phyloP scores from a whole-genome alignment of 2,888 invertebrate genomes.

The Trichacis sp. region DNA sequence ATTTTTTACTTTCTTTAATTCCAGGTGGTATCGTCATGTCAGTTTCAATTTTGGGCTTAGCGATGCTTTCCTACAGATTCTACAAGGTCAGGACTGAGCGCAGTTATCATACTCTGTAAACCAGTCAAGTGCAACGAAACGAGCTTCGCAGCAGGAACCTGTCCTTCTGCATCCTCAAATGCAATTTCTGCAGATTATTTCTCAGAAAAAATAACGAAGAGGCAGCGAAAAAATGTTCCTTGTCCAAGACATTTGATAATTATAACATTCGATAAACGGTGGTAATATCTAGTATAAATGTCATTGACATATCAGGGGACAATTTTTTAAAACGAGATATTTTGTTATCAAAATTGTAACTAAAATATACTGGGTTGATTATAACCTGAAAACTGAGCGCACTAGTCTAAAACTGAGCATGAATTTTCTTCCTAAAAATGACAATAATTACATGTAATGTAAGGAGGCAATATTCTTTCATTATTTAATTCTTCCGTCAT shows the following conservation, averaged over 20 bases:
- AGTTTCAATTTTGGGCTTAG: slow-evolving; percentile 82
- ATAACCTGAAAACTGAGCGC: too few relatives aligned
- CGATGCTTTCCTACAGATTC: slow-evolving; percentile 87
- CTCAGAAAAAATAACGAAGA: background rate
- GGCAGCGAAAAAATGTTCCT: background rate
- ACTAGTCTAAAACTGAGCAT: too few relatives aligned
- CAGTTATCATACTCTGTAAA: slow-evolving; percentile 92
- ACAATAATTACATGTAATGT: too few relatives aligned
- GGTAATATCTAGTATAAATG: too few relatives aligned
- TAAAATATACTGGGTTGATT: too few relatives aligned
- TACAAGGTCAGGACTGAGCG: slow-evolving; percentile 87
- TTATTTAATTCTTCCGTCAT: too few relatives aligned
- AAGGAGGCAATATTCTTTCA: too few relatives aligned
- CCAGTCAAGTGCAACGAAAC: slow-evolving; percentile 37
- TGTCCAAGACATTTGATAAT: background rate
- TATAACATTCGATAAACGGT: background rate
- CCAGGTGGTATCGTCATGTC: slow-evolving; percentile 87
- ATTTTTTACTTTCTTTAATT: too few relatives aligned
- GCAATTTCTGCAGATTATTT: slow-evolving; percentile 28
- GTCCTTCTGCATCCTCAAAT: slow-evolving; percentile 21
- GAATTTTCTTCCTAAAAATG: too few relatives aligned
- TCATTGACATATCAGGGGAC: too few relatives aligned
- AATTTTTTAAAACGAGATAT: too few relatives aligned
- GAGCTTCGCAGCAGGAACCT: slow-evolving; percentile 18
- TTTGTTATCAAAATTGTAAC: too few relatives aligned